These are phyloP conservation scores for Ochotona curzoniae DNA, from an alignment of 2,113 vertebrate species.

Conservation along the genomic window DNA sequence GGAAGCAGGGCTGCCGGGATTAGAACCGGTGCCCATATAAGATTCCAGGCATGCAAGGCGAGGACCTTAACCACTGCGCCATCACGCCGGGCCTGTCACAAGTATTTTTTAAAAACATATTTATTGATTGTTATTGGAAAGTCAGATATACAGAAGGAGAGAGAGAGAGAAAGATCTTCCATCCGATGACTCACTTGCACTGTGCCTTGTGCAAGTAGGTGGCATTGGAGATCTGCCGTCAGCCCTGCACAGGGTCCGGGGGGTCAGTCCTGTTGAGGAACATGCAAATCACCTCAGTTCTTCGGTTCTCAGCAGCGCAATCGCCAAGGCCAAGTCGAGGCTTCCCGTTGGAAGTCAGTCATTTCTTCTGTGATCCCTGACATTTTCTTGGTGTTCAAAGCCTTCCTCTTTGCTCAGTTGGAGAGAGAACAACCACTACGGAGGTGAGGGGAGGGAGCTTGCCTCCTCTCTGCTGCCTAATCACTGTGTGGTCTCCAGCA, in stretches of 20 bases:
- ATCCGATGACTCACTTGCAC: too few species aligned
- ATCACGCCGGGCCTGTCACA: too few species aligned
- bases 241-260: not conserved
- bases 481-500: not conserved
- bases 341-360: not conserved
- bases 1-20: too few species aligned
- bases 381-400: not conserved
- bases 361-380: not conserved
- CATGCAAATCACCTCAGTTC: not conserved
- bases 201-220: not conserved
- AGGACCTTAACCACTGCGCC: too few species aligned
- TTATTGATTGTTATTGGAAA: too few species aligned
- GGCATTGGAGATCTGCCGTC: rapidly evolving
- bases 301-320: not conserved
- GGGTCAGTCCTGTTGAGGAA: not conserved
- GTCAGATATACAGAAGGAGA: too few species aligned
- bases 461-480: not conserved
- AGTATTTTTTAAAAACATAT: too few species aligned
- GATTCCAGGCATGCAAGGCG: too few species aligned
- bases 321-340: not conserved
- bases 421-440: not conserved
- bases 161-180: too few species aligned
- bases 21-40: too few species aligned
- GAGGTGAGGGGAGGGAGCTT: not conserved
- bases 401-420: not conserved